These are phyloP conservation scores for Drosophila multiciliata DNA, from an alignment of 2,888 invertebrate species.

Conservation along the genomic window DNA sequence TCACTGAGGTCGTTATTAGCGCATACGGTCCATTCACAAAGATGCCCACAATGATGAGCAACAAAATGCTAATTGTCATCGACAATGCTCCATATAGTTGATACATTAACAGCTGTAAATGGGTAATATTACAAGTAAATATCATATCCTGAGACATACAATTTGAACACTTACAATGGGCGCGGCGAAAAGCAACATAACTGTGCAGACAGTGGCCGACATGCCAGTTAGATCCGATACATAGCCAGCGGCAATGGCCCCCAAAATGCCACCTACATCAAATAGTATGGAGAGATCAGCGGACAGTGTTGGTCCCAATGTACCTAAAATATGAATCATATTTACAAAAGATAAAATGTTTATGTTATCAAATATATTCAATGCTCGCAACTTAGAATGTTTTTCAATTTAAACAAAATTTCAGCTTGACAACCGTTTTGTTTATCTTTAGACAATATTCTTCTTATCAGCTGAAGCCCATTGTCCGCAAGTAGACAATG, in stretches of 20 bases:
- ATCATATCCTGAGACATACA: neutral
- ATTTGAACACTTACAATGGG: conserved; percentile 89
- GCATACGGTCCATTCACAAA: conserved; percentile 98
- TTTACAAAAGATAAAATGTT: neutral
- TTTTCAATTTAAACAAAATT: neutral
- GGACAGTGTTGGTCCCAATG: conserved; percentile 88
- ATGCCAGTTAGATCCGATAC: conserved; percentile 93
- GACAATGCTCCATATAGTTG: conserved; percentile 89
- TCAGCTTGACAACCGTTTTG: neutral
- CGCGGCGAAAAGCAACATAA: conserved; percentile 92
- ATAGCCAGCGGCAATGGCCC: conserved; percentile 94
- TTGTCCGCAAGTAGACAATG: neutral
- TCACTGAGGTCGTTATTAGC: conserved; percentile 97
- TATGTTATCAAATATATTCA: neutral
- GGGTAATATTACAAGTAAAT: conserved; percentile 6
- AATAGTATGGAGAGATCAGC: conserved; percentile 93
- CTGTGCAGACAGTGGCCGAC: conserved; percentile 94
- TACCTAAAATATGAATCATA: conserved; percentile 86
- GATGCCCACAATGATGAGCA: conserved; percentile 91
- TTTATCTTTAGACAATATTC: neutral
- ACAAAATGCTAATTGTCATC: conserved; percentile 87
- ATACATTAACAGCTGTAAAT: conserved; percentile 91
- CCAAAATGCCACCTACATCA: conserved; percentile 95
- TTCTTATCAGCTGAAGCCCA: neutral
- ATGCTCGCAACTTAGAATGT: neutral